Conservation (phyloP, 2,888 invertebrate species). For the Dryococelus australis region DNA sequence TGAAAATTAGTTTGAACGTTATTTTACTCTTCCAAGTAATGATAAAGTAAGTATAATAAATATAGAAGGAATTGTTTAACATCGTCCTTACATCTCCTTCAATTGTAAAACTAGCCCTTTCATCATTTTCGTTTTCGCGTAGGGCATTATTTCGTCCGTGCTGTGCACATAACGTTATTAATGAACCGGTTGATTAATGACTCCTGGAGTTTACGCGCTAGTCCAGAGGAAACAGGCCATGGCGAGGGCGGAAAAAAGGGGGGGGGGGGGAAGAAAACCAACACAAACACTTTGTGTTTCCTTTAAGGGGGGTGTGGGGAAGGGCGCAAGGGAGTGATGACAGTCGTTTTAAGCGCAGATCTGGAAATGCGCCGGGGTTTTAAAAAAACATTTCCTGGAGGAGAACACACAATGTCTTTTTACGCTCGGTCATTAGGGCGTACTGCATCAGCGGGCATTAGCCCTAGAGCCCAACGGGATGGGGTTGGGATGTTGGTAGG, state of each 20-base stretch:
- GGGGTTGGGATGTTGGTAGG: background rate
- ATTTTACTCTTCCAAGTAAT: no score
- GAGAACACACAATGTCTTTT: background rate
- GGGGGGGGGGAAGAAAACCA: background rate
- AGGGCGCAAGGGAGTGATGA: background rate
- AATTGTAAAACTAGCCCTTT: no score
- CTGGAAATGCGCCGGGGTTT: background rate
- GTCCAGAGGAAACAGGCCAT: background rate
- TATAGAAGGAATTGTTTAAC: no score
- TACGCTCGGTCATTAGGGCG: background rate
- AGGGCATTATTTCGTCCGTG: no score
- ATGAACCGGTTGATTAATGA: background rate
- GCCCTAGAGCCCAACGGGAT: background rate
- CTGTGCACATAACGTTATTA: background rate
- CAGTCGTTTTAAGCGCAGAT: background rate
- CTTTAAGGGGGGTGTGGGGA: background rate
- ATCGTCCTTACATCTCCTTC: no score
- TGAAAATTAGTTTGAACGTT: no score
- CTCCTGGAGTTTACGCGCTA: background rate
- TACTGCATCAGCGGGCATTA: background rate
- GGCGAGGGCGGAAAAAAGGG: no score
- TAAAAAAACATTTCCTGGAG: conserved; percentile 10
- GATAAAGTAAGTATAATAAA: no score
- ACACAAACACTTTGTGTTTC: background rate
- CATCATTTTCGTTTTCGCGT: no score